These are phyloP conservation scores for Teinopalpus imperialis DNA, from an alignment of 2,888 invertebrate genomes.

Conservation along the genomic window DNA sequence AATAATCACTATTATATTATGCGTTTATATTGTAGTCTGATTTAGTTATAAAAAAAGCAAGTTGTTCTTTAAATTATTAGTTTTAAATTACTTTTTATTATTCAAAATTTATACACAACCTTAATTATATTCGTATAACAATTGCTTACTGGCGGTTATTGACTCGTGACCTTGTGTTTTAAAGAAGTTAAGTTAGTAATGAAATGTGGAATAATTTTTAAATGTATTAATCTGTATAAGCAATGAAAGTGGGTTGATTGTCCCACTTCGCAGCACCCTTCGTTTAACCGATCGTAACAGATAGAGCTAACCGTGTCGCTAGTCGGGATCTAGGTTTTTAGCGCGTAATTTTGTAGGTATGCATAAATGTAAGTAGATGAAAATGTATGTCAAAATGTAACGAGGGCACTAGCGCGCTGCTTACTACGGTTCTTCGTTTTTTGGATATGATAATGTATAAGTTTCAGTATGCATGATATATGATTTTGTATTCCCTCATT, in stretches of 20 bases:
- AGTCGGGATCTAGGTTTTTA: slow-evolving; percentile 69
- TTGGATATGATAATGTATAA: slow-evolving; percentile 30
- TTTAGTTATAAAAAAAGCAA: too few relatives aligned
- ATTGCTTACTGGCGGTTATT: slow-evolving; percentile 9
- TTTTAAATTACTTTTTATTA: too few relatives aligned
- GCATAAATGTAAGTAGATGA: slow-evolving; percentile 49
- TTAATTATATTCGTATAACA: background rate
- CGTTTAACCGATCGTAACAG: slow-evolving; percentile 41
- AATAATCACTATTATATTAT: too few relatives aligned
- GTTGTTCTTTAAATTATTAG: too few relatives aligned
- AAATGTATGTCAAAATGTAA: slow-evolving; percentile 57
- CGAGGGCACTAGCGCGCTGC: slow-evolving; percentile 42
- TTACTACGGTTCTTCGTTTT: slow-evolving; percentile 40
- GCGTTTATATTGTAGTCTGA: too few relatives aligned
- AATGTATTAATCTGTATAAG: slow-evolving; percentile 12
- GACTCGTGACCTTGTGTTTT: slow-evolving; percentile 17
- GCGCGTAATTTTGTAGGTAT: slow-evolving; percentile 60
- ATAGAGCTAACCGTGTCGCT: slow-evolving; percentile 69
- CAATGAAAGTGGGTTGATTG: slow-evolving; percentile 21
- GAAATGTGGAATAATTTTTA: slow-evolving; percentile 13
- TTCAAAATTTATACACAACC: too few relatives aligned
- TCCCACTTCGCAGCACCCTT: slow-evolving; percentile 25
- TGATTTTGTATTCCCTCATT: too few relatives aligned
- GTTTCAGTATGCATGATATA: slow-evolving; percentile 13
- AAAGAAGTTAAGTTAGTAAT: slow-evolving; percentile 13